Percentiles rank a stretch among this genome's conserved stretches.
Evolutionary conservation across 2,797 vertebrate species (phyloP).

Genomic region (Galago senegalensis): DNA sequence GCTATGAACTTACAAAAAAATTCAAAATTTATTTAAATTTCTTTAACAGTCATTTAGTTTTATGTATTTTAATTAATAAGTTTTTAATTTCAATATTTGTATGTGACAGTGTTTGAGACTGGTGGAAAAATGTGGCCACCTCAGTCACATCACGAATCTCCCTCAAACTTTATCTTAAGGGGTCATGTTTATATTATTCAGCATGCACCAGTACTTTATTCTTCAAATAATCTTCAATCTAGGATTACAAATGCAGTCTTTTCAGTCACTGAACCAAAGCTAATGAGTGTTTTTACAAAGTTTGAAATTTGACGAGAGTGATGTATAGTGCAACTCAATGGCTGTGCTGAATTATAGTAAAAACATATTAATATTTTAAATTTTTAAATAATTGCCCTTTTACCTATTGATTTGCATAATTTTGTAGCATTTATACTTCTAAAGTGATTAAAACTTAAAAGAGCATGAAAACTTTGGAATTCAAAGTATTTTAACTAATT

Average conservation of each 20-base stretch:
- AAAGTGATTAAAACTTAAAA: constrained; percentile 66
- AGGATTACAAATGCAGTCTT: not conserved
- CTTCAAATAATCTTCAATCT: constrained; percentile 20
- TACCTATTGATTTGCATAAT: constrained; percentile 1
- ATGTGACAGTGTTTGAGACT: constrained; percentile 21
- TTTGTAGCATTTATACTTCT: constrained; percentile 52
- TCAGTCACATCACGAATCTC: not conserved
- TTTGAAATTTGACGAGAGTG: constrained; percentile 51
- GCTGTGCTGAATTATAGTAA: constrained; percentile 29
- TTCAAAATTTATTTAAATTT: constrained; percentile 28
- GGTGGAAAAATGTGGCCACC: not conserved
- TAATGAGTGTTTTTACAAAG: constrained; percentile 30
- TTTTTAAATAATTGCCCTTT: constrained; percentile 53
- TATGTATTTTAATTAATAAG: constrained; percentile 37
- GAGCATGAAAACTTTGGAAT: not conserved
- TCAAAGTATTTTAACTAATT: constrained; percentile 40
- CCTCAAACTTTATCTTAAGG: not conserved
- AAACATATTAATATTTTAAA: constrained; percentile 44
- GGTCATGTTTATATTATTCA: not conserved
- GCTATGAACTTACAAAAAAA: not conserved
- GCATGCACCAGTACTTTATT: constrained; percentile 20
- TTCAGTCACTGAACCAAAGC: not conserved
- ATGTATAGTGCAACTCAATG: constrained; percentile 16
- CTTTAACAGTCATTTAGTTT: constrained; percentile 9
- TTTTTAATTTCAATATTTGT: constrained; percentile 54